Evolutionary conservation across 2,797 vertebrate genomes (phyloP).

Genomic region (Microcaecilia unicolor): DNA sequence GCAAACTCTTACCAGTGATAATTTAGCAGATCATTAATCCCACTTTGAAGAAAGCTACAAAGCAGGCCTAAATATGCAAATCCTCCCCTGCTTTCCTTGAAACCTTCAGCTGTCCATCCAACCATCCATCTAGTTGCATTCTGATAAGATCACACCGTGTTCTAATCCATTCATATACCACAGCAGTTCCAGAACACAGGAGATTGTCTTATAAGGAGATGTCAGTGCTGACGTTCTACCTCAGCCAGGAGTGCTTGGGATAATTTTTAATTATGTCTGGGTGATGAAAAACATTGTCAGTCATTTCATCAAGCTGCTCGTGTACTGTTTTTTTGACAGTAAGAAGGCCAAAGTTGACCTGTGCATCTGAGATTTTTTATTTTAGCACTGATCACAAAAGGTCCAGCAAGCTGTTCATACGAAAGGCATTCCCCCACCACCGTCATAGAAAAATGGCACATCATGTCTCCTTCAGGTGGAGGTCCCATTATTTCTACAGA

Average conservation of each 20-base stretch:
- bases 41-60: constrained; percentile 47
- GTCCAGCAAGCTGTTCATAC: too few relatives aligned
- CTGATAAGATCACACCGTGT: constrained; percentile 19
- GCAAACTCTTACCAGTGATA: constrained; percentile 45
- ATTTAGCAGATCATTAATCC: constrained; percentile 61
- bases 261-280: constrained; percentile 36
- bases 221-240: not conserved
- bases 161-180: too few relatives aligned
- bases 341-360: constrained; percentile 3
- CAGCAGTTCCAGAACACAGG: too few relatives aligned
- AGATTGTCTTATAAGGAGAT: constrained; percentile 24
- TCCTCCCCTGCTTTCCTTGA: constrained; percentile 49
- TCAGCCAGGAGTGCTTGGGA: constrained; percentile 13
- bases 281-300: constrained; percentile 16
- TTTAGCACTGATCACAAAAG: constrained; percentile 23
- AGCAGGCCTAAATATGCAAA: constrained; percentile 57
- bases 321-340: constrained; percentile 23
- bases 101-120: constrained; percentile 46
- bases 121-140: constrained; percentile 31
- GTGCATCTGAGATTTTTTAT: constrained; percentile 27
- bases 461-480: constrained; percentile 10
- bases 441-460: too few relatives aligned
- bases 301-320: constrained; percentile 21
- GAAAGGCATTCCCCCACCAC: constrained; percentile 2
- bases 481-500: not conserved